phyloP scores from a whole-genome alignment of 2,888 invertebrate species.

The Anodontia alba region DNA sequence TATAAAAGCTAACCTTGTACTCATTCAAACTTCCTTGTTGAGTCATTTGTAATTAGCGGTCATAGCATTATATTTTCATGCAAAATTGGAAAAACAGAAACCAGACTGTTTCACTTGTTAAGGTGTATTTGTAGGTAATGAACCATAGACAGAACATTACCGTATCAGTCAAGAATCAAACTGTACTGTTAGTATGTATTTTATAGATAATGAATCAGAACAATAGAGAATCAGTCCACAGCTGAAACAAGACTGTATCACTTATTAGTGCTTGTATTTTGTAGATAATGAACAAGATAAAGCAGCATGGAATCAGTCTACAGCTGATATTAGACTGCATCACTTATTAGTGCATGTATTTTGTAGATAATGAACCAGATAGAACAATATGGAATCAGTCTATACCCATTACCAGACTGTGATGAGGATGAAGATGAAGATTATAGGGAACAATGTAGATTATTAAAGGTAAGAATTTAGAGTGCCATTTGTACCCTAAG shows the following conservation, averaged over 20 bases:
- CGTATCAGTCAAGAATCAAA: constrained; percentile 96
- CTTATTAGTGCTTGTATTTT: not conserved
- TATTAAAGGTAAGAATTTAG: constrained; percentile 83
- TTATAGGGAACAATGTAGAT: constrained; percentile 89
- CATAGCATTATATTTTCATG: too few relatives aligned
- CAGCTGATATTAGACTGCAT: constrained; percentile 16
- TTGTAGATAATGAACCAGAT: constrained; percentile 94
- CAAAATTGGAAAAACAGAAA: too few relatives aligned
- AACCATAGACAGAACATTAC: constrained; percentile 41
- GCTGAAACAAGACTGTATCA: not conserved
- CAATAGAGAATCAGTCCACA: constrained; percentile 16
- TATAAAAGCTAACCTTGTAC: too few relatives aligned
- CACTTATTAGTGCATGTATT: constrained; percentile 13
- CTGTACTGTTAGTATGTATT: constrained; percentile 89
- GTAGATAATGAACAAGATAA: constrained; percentile 7
- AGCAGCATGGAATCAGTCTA: constrained; percentile 20
- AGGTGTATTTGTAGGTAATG: not conserved
- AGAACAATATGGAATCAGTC: constrained; percentile 94
- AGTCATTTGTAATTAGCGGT: too few relatives aligned
- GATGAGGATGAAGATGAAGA: constrained; percentile 98
- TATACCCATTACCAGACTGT: constrained; percentile 97
- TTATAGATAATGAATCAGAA: not conserved
- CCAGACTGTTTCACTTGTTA: too few relatives aligned
- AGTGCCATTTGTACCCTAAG: too few relatives aligned
- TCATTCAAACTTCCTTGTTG: too few relatives aligned